Evolutionary conservation across 1,140 invertebrate species (phyloP).

Genomic region (Bilobella aurantiaca): DNA sequence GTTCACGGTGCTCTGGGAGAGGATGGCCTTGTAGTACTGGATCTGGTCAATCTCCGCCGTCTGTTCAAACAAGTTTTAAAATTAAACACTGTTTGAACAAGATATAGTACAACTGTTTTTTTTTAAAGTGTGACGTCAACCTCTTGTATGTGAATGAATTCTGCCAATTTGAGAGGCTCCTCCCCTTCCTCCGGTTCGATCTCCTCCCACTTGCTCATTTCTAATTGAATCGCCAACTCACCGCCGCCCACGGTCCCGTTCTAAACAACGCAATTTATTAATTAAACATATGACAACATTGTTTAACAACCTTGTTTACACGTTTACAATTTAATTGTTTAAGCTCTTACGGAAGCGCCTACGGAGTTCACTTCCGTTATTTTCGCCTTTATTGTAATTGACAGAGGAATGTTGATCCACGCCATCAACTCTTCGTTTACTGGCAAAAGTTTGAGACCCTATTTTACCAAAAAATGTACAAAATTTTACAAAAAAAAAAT

Average conservation of each 20-base stretch:
- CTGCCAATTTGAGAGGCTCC: constrained; percentile 1
- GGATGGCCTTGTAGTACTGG: constrained; percentile 2
- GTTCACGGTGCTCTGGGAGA: neutral
- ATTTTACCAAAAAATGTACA: neutral
- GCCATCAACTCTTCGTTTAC: neutral
- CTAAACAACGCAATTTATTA: neutral
- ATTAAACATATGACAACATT: neutral
- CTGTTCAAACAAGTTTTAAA: neutral
- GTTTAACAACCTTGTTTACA: no score
- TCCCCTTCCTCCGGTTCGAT: neutral
- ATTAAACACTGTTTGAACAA: neutral
- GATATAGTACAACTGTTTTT: neutral
- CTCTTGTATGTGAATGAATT: constrained; percentile 5
- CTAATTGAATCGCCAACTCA: neutral
- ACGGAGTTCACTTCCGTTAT: neutral
- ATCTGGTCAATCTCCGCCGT: neutral
- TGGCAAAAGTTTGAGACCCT: neutral
- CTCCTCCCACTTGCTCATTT: constrained; percentile 2
- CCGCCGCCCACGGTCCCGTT: neutral
- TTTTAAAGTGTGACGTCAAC: neutral
- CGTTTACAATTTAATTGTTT: neutral
- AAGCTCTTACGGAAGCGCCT: neutral
- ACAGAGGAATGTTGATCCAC: neutral
- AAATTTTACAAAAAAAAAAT: no score
- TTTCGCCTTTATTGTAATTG: neutral